Conservation (phyloP, 2,888 invertebrate species). For the Tenthredo scrophulariae region DNA sequence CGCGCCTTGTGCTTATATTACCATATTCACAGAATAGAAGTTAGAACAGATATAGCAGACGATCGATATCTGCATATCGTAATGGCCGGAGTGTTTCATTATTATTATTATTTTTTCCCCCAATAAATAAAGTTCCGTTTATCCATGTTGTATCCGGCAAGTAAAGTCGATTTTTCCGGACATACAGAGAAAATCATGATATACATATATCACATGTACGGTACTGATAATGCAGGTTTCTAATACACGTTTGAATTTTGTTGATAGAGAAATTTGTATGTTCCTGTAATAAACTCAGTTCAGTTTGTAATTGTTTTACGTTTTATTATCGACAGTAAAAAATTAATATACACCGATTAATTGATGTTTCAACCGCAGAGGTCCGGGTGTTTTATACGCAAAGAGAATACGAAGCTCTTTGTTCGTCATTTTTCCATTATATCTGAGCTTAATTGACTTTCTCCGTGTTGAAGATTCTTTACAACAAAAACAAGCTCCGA, state of each 20-base stretch:
- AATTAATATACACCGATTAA: neutral
- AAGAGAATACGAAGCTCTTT: neutral
- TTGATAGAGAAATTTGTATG: neutral
- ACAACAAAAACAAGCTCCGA: neutral
- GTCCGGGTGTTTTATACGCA: neutral
- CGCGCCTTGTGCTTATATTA: slow-evolving; percentile 7
- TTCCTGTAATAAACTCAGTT: neutral
- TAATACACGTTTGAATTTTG: neutral
- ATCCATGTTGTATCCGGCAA: slow-evolving; percentile 1
- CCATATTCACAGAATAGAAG: neutral
- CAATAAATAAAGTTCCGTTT: neutral
- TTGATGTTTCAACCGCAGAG: slow-evolving; percentile 29
- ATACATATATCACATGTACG: neutral
- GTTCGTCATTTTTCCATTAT: slow-evolving; percentile 31
- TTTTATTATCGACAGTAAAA: neutral
- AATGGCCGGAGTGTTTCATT: neutral
- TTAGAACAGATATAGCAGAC: slow-evolving; percentile 2
- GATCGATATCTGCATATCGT: slow-evolving; percentile 40
- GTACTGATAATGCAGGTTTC: neutral
- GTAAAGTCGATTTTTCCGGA: neutral
- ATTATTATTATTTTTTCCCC: neutral
- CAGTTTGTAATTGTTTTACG: neutral
- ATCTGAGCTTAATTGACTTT: slow-evolving; percentile 12
- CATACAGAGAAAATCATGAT: neutral
- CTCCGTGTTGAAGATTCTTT: neutral